phyloP scores from a whole-genome alignment of 92 coral and sea anemone genomes.

The Epizoanthus stellaris region DNA sequence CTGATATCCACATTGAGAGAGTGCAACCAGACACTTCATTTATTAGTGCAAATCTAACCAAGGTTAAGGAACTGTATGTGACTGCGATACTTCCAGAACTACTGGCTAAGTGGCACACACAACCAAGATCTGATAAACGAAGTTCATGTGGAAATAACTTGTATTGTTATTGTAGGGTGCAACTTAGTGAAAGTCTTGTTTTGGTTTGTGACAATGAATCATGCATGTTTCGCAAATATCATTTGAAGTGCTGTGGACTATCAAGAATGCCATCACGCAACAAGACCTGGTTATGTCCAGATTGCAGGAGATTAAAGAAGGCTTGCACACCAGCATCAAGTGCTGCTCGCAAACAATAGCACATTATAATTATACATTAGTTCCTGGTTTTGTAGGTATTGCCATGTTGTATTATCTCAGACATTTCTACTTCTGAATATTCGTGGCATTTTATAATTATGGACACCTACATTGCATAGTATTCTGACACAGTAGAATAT shows the following conservation, averaged over 20 bases:
- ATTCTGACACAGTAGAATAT: background rate
- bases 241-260: constrained; percentile 59
- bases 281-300: constrained; percentile 57
- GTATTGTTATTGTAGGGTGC: constrained; percentile 57
- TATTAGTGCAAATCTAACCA: constrained; percentile 57
- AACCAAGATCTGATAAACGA: constrained; percentile 35
- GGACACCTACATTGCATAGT: background rate
- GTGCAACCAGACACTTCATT: constrained; percentile 60
- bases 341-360: background rate
- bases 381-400: constrained; percentile 4
- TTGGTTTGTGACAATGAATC: constrained; percentile 44
- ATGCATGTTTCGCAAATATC: constrained; percentile 56
- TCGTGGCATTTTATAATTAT: constrained; percentile 2
- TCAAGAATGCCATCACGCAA: constrained; percentile 42
- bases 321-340: background rate
- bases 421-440: background rate
- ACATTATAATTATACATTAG: background rate
- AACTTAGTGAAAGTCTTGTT: constrained; percentile 41
- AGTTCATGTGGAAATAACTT: constrained; percentile 16
- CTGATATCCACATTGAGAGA: constrained; percentile 59
- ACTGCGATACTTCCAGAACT: constrained; percentile 69
- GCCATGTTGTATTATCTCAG: constrained; percentile 2
- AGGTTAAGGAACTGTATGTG: constrained; percentile 60
- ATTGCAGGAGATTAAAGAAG: constrained; percentile 54
- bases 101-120: constrained; percentile 75